Base-by-base conservation (phyloP, 2,113 vertebrate species). In the Erinaceus europaeus region DNA sequence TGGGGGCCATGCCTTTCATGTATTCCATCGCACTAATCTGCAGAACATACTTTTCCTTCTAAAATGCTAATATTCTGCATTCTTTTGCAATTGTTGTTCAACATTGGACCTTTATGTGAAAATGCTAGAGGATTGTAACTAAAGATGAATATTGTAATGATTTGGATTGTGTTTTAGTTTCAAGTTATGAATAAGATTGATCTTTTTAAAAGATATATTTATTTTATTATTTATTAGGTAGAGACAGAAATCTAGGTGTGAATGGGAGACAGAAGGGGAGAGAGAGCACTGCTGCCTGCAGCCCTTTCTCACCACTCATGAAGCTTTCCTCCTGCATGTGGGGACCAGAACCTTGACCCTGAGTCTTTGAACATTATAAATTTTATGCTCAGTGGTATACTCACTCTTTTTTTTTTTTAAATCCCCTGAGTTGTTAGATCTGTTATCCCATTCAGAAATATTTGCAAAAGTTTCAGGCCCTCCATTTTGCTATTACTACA, bases 111-210 rank as follows among this genome's bases (percentile, higher is more conserved):
- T 69, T 77, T 57, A 29, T 32, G 34, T 57, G 52, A 59, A 76
- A 67, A 20, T 40, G 13, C 64, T 36, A 13, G 52, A 78, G 44
- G 11, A 50, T 21, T 81, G 25, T 34, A 34, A 36, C 44, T 80
- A 62, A 32, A 87, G 15, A 14, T 8, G 82, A 73, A 29, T 48
- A 48, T 55, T 89, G 92, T 23, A 77, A 53, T 71, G 85, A n/a
- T 78, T 38, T 55, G 79, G 36, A 32, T 44, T 68, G 14, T 14
- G 2, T n/a, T 57, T 3, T 38, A 50, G 8, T 1, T 23, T 69
- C 46, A 38, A 42, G 25, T 78, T 76, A 52, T 29, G 73, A n/a
- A n/a, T 84, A 29, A 68, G 21, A 14, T 29, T 73, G 78, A 32
- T 59, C 29, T 65, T 59, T 75, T n/a, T n/a, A n/a, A n/a, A n/a